Base-by-base conservation (phyloP, 2,113 vertebrate genomes). In the Cervus canadensis region DNA sequence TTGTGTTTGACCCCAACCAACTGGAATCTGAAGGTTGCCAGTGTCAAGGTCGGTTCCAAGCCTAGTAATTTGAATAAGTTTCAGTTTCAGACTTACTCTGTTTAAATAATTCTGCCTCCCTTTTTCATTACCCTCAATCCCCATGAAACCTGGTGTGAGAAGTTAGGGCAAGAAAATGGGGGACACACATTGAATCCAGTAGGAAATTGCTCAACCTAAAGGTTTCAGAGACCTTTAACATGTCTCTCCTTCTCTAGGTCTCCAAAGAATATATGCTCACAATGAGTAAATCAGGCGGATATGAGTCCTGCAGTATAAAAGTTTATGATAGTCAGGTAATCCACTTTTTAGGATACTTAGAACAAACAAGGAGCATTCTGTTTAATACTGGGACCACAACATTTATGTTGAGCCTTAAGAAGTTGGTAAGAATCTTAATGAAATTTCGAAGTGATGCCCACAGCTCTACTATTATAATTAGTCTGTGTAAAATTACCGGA, bases 41-140 rank as follows among this genome's bases (percentile, higher is more conserved):
- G 87, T 96, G 91, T 96, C 98, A 98, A 98, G 97, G 97, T 97
- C 76, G 97, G 50, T 83, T 95, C 56, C 56, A 85, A 94, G 88
- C 10, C 95, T 82, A 57, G 57, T 59, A 91, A 88, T 93, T 45
- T 88, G 60, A 95, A 84, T 52, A 95, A 92, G 78, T 96, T 89
- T 93, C 93, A 93, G 40, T 95, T 89, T 30, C 83, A 74, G 94
- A 95, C 95, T 97, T 87, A 94, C n/a, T 93, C 21, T 59, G 78
- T 89, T 94, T 84, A 91, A 59, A 74, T 91, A 45, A 92, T 71
- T 87, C 86, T 79, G 30, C 28, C n/a, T 95, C n/a, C 83, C 45
- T 89, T 91, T 95, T 48, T 33, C 59, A 89, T 62, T 40, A 83
- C 13, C 45, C 21, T 95, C 74, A 74, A 25, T 28, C 40, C 78